phyloP scores from a whole-genome alignment of 2,888 invertebrate species.

The Eupithecia pulchellata region DNA sequence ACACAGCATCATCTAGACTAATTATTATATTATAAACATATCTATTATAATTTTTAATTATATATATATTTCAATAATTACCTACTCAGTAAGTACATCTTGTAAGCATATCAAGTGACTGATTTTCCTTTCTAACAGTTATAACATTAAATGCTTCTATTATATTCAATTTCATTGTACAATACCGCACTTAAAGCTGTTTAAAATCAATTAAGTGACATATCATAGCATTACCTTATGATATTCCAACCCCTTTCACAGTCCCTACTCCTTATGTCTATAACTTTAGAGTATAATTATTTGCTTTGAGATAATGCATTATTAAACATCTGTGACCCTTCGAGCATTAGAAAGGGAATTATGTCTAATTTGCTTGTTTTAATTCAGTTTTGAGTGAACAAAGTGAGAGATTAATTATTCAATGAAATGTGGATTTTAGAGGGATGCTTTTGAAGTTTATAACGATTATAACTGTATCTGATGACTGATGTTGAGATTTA shows the following conservation, averaged over 20 bases:
- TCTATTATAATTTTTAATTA: too few species aligned
- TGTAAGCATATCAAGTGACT: too few species aligned
- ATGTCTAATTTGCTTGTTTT: slow-evolving; percentile 82
- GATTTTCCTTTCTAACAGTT: too few species aligned
- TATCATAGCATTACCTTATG: neutral
- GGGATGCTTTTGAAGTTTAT: slow-evolving; percentile 3
- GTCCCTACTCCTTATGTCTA: neutral
- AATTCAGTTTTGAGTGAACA: slow-evolving; percentile 82
- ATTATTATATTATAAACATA: too few species aligned
- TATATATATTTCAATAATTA: too few species aligned
- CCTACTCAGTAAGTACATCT: too few species aligned
- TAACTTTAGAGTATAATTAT: neutral
- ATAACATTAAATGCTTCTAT: too few species aligned
- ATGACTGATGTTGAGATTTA: neutral
- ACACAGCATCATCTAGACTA: too few species aligned
- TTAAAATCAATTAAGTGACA: neutral
- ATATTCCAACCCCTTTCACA: neutral
- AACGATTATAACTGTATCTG: neutral
- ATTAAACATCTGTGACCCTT: slow-evolving; percentile 80
- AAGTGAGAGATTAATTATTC: slow-evolving; percentile 79
- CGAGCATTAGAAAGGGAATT: slow-evolving; percentile 74
- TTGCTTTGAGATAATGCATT: slow-evolving; percentile 67
- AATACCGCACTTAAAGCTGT: neutral
- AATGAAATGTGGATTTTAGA: slow-evolving; percentile 47
- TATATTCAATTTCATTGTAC: too few species aligned